phyloP scores from a whole-genome alignment of 2,888 invertebrate genomes.

The Apotomis betuletana region DNA sequence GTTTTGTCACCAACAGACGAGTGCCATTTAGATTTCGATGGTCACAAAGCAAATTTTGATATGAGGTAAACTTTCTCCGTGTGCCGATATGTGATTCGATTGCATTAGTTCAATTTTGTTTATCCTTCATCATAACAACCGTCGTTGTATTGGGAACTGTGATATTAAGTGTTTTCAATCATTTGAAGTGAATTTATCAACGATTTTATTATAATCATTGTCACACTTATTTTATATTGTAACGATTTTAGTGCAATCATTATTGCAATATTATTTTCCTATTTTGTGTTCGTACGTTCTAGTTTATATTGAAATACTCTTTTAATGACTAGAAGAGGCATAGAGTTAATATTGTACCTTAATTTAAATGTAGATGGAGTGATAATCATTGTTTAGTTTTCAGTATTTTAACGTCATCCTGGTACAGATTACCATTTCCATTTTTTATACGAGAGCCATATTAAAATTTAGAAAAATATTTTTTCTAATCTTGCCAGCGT shows the following conservation, averaged over 20 bases:
- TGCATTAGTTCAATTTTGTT: constrained; percentile 52
- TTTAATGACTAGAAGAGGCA: constrained; percentile 43
- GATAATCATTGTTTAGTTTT: constrained; percentile 50
- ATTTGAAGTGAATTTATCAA: constrained; percentile 57
- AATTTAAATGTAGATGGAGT: constrained; percentile 45
- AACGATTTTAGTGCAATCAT: constrained; percentile 56
- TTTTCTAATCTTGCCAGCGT: constrained; percentile 83
- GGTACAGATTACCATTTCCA: constrained; percentile 65
- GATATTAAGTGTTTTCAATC: constrained; percentile 82
- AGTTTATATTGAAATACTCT: constrained; percentile 57
- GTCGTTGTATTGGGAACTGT: constrained; percentile 80
- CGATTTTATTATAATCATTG: constrained; percentile 37
- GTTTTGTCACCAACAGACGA: constrained; percentile 76
- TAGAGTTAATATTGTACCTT: constrained; percentile 37
- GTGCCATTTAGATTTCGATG: constrained; percentile 81
- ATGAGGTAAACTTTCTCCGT: constrained; percentile 57
- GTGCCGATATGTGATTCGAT: constrained; percentile 54
- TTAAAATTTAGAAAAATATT: constrained; percentile 78
- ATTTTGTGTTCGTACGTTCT: constrained; percentile 63
- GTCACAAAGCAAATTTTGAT: constrained; percentile 73
- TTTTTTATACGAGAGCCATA: constrained; percentile 77
- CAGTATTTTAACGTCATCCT: constrained; percentile 50
- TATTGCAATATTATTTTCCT: constrained; percentile 67
- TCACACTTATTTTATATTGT: constrained; percentile 36
- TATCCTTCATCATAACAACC: constrained; percentile 56